Conservation (phyloP, 2,797 vertebrate species). For the Hirundo rustica region DNA sequence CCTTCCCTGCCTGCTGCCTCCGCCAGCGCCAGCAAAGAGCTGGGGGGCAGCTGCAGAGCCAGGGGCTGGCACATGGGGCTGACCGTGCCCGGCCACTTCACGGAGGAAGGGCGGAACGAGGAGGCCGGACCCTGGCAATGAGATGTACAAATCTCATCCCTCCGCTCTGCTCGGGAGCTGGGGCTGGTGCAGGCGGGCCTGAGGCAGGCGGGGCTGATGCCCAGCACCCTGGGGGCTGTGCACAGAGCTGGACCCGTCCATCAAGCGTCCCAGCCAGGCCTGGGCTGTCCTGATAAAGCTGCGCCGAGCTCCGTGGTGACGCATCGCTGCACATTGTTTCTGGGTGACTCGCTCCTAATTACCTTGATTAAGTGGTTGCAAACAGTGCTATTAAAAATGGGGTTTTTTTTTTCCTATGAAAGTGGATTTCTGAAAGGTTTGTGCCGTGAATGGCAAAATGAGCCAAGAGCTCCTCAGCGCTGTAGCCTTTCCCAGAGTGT, state of each 20-base stretch:
- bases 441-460: constrained; percentile 30
- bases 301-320: background rate
- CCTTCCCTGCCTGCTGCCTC: background rate
- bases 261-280: constrained; percentile 6
- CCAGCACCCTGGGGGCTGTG: background rate
- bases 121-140: accelerated
- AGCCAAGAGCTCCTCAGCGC: background rate
- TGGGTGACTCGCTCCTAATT: constrained; percentile 72
- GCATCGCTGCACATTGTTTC: constrained; percentile 60
- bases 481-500: background rate
- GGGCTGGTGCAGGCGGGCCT: background rate
- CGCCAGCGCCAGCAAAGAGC: background rate
- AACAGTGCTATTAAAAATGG: constrained; percentile 59
- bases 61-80: background rate
- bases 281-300: constrained; percentile 66
- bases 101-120: background rate
- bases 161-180: background rate
- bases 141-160: background rate
- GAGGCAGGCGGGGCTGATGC: background rate
- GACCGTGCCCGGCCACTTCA: background rate
- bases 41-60: background rate
- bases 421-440: constrained; percentile 56
- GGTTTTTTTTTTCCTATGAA: constrained; percentile 2
- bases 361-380: constrained; percentile 69
- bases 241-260: background rate